Evolutionary conservation across 2,113 vertebrate species (phyloP), one percentile per base, ranked within the genome.

Genomic region (Alexandromys fortis): DNA sequence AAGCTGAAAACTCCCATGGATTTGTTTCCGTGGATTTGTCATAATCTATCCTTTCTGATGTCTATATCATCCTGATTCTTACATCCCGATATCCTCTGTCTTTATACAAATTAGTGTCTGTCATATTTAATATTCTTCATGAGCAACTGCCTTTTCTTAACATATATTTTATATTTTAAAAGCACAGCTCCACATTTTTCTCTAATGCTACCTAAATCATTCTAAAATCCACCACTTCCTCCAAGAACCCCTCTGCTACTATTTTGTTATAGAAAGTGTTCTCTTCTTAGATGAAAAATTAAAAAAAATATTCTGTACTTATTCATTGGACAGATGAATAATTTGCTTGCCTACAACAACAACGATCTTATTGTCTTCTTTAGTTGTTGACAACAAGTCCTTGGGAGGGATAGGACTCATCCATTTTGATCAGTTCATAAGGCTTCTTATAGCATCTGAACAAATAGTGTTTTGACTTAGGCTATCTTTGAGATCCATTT

Each of bases 121-220:
- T 19, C 90, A 63, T 77, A 70, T 28, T 94, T 86, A 70, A 86
- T 89, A n/a, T 87, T 68, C 55, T 65, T 88, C 33, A 49, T 68
- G 45, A 0, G 9, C 1, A 42, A 77, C 11, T 58, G 7, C 42
- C 47, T 90, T 89, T 72, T 94, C 28, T 78, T n/a, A 70, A 81
- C 7, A 26, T 91, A 58, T 1, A 12, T 33, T 90, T 94, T 28
- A 61, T 77, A 67, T 91, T 91, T 81, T 61, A 35, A 95, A 94
- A 82, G 22, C 19, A 73, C 77, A 17, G 7, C 12, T 42, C 63
- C 17, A 12, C 38, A 19, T 38, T 38, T 97, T 78, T 33, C 47
- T 89, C 22, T 92, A 38, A 14, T 47, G 16, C 26, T 52, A 14
- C 33, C 55, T 9, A 77, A 73, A 47, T n/a, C 30, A 3, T 2